Evolutionary conservation across 2,888 invertebrate species (phyloP).

Genomic region (Entomobrya proxima): DNA sequence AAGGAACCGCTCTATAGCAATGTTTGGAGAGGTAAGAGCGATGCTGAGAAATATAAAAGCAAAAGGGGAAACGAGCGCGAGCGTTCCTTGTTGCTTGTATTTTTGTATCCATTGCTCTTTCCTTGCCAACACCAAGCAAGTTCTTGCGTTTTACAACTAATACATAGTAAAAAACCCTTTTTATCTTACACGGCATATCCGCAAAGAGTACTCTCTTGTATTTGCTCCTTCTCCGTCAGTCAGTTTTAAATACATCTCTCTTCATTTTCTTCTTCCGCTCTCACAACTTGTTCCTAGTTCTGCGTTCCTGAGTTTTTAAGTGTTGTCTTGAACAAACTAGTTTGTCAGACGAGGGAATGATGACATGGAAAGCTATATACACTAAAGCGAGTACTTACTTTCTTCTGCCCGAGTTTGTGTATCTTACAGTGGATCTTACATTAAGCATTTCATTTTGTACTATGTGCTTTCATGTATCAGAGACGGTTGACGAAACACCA

Average conservation of each 20-base stretch:
- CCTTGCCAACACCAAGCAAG: constrained; percentile 5
- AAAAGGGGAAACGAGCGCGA: constrained; percentile 1
- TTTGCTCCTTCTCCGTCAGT: constrained; percentile 41
- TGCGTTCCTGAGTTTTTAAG: background rate
- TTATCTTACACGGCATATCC: background rate
- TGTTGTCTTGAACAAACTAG: constrained; percentile 17
- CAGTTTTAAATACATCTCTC: constrained; percentile 57
- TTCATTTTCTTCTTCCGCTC: constrained; percentile 36
- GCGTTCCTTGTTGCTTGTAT: background rate
- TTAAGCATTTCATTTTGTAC: background rate
- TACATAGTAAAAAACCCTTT: background rate
- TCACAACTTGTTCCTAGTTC: constrained; percentile 35
- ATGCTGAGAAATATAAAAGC: background rate
- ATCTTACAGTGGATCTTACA: background rate
- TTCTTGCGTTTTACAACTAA: background rate
- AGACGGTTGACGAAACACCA: constrained; percentile 54
- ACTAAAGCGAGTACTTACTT: background rate
- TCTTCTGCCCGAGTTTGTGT: background rate
- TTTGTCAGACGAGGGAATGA: constrained; percentile 32
- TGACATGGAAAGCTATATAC: constrained; percentile 13
- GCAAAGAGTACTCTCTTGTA: background rate
- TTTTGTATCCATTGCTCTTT: constrained; percentile 12
- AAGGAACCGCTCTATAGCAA: constrained; percentile 36
- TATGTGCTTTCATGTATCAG: background rate
- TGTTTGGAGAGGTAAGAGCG: constrained; percentile 21